Conservation (phyloP, 2,797 vertebrate species). For the Orientallactaga sibirica region DNA sequence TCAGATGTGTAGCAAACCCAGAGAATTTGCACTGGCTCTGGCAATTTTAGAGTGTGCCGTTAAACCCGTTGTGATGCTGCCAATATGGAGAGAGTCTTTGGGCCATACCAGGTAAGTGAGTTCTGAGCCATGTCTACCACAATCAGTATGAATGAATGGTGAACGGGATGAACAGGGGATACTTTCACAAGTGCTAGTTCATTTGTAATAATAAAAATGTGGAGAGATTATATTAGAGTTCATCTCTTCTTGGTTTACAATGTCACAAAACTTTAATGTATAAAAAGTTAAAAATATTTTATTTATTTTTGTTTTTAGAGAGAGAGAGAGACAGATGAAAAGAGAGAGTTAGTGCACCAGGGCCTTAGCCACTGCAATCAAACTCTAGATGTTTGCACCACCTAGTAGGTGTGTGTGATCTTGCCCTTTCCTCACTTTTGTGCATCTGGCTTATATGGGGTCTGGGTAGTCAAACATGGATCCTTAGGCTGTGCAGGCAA, state of each 20-base stretch:
- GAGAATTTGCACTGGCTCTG: constrained; percentile 98
- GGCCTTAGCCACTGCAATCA: too few species aligned
- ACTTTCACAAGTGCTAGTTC: constrained; percentile 15
- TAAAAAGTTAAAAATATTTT: neutral
- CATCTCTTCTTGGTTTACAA: neutral
- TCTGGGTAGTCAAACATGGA: too few species aligned
- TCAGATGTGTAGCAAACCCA: constrained; percentile 99
- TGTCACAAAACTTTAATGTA: neutral
- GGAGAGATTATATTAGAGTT: neutral
- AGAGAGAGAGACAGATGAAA: too few species aligned
- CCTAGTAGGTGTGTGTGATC: too few species aligned
- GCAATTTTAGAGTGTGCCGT: constrained; percentile 99
- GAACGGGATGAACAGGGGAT: neutral
- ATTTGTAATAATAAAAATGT: constrained; percentile 6
- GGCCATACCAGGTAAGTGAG: constrained; percentile 95
- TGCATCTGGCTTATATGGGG: neutral
- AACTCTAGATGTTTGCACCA: too few species aligned
- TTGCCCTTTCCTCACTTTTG: too few species aligned
- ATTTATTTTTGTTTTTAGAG: too few species aligned
- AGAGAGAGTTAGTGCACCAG: too few species aligned
- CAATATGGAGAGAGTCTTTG: constrained; percentile 97
- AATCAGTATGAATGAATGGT: neutral
- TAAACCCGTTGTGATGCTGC: constrained; percentile 98
- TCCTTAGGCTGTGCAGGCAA: too few species aligned
- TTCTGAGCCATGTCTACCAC: neutral